A percentile compares a stretch with the other conserved stretches of the same genome.
These are phyloP conservation scores for Pyrgilauda ruficollis DNA, from an alignment of 2,113 vertebrate species.

Conservation along the genomic window DNA sequence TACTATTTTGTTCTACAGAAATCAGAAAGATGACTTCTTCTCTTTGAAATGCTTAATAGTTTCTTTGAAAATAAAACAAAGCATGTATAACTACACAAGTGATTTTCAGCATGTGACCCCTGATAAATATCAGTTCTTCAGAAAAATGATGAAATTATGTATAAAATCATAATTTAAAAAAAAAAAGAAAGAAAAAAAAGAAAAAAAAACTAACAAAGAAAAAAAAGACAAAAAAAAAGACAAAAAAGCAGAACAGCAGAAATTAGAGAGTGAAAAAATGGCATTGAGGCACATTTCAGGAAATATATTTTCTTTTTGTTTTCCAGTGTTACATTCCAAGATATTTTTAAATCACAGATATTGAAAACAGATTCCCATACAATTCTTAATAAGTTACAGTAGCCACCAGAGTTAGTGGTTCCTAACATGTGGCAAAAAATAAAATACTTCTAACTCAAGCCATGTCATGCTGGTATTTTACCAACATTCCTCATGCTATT, in stretches of 20 bases:
- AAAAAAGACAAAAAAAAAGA: neutral
- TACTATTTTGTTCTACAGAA: neutral
- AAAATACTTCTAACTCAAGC: constrained; percentile 43
- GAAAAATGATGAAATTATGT: neutral
- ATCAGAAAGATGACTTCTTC: neutral
- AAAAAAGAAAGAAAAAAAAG: fast-evolving
- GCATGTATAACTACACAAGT: neutral
- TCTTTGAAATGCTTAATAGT: neutral
- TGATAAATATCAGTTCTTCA: neutral
- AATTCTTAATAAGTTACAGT: constrained; percentile 56
- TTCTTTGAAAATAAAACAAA: neutral
- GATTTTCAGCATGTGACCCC: neutral
- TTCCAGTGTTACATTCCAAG: constrained; percentile 34
- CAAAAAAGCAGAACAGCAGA: neutral
- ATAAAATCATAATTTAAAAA: neutral
- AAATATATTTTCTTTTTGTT: constrained; percentile 43
- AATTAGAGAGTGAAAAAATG: neutral
- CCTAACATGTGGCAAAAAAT: constrained; percentile 46
- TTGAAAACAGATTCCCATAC: constrained; percentile 54
- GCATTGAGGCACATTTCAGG: constrained; percentile 1
- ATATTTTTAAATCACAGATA: constrained; percentile 58
- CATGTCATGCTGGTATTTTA: constrained; percentile 44
- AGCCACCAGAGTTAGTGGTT: constrained; percentile 31
- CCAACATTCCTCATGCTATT: constrained; percentile 51
- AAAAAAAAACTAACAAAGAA: too few species aligned